phyloP scores from a whole-genome alignment of 2,888 invertebrate genomes.

The Nemurella pictetii region DNA sequence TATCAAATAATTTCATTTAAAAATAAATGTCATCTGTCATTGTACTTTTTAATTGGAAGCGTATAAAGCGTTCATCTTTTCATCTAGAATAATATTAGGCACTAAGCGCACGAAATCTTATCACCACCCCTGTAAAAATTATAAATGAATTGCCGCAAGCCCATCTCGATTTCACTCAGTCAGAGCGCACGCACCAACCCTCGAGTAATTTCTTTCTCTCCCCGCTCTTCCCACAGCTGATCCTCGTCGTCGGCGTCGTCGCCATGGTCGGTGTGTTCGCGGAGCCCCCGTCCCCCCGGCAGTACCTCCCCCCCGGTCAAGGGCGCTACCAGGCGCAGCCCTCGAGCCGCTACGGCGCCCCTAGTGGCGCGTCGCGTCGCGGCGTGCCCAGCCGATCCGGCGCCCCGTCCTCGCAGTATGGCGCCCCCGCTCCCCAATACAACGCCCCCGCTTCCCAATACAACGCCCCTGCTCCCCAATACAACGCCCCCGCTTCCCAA shows the following conservation, averaged over 20 bases:
- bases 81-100: no score
- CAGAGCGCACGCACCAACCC: no score
- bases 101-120: no score
- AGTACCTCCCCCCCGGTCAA: neutral
- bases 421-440: neutral
- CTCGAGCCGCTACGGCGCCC: constrained; percentile 5
- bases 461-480: neutral
- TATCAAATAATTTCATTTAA: no score
- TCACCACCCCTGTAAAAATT: no score
- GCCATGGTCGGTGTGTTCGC: constrained; percentile 2
- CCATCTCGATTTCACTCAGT: no score
- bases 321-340: neutral
- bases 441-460: neutral
- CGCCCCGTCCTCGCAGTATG: neutral
- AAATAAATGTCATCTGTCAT: no score
- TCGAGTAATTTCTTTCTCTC: no score
- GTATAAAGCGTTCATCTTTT: no score
- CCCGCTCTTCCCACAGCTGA: no score
- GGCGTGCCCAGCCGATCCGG: neutral
- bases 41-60: no score
- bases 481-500: neutral
- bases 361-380: neutral
- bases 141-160: no score
- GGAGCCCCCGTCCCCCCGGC: neutral
- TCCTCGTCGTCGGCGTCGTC: neutral